Conservation (phyloP, 2,113 vertebrate genomes). For the Aplodontia rufa region DNA sequence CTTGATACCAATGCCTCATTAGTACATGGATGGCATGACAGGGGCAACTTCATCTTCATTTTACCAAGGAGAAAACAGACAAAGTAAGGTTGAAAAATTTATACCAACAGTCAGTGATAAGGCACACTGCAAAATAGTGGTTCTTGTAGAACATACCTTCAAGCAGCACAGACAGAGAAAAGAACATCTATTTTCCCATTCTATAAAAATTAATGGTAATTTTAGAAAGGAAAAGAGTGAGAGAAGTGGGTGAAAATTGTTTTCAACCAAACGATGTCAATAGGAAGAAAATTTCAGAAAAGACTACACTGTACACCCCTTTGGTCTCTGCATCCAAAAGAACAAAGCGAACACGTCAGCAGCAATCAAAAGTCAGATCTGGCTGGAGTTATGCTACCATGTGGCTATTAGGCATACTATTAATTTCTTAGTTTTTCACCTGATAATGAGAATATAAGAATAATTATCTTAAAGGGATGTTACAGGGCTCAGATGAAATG, state of each 20-base stretch:
- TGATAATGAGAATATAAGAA: neutral
- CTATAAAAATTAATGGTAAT: neutral
- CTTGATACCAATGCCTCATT: neutral
- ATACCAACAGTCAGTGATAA: neutral
- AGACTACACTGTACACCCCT: neutral
- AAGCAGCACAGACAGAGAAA: neutral
- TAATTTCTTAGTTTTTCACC: neutral
- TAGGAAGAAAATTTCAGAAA: neutral
- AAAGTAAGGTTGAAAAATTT: conserved; percentile 20
- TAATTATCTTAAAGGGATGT: neutral
- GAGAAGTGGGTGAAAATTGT: neutral
- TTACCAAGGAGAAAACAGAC: neutral
- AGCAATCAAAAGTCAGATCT: neutral
- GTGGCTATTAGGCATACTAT: neutral
- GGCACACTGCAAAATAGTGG: neutral
- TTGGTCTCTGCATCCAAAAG: neutral
- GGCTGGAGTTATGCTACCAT: neutral
- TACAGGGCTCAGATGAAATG: neutral
- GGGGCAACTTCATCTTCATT: neutral
- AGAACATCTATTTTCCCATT: neutral
- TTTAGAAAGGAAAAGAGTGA: neutral
- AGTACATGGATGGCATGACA: neutral
- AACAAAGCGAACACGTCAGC: neutral
- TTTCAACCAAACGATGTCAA: neutral
- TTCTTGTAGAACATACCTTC: neutral